These are phyloP conservation scores for Narcine bancroftii DNA, from an alignment of 2,113 vertebrate species.

Conservation along the genomic window DNA sequence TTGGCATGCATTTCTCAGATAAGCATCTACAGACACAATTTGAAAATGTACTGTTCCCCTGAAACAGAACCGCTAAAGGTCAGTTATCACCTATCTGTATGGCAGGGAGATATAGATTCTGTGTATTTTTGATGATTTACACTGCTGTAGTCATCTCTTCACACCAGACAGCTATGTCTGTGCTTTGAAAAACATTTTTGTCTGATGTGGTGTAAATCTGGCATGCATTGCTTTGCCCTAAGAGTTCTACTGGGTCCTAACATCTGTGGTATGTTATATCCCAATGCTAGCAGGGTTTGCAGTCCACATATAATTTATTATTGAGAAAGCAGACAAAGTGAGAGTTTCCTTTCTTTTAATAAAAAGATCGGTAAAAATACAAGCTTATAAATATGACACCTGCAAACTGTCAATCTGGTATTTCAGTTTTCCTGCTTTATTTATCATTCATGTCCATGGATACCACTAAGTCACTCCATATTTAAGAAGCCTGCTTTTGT, in stretches of 20 bases:
- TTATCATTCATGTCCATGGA: not conserved
- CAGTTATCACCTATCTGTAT: conserved; percentile 43
- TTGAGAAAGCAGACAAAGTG: not conserved
- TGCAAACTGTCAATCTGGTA: too few species aligned
- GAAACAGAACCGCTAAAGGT: conserved; percentile 40
- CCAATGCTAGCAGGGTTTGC: conserved; percentile 43
- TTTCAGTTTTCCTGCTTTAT: not conserved
- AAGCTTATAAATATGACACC: not conserved
- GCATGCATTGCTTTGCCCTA: conserved; percentile 48
- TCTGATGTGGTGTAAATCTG: conserved; percentile 56
- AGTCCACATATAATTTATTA: conserved; percentile 14
- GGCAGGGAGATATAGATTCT: conserved; percentile 42
- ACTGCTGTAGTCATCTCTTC: conserved; percentile 49
- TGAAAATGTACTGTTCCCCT: conserved; percentile 35
- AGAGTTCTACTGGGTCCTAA: conserved; percentile 53
- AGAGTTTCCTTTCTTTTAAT: not conserved
- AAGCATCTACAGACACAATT: conserved; percentile 37
- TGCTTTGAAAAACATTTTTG: conserved; percentile 52
- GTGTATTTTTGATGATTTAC: conserved; percentile 47
- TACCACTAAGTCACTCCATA: not conserved
- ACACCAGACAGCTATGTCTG: conserved; percentile 51
- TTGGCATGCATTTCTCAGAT: conserved; percentile 20
- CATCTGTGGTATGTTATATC: conserved; percentile 51
- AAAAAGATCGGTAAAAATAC: not conserved
- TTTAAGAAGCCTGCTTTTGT: not conserved